Conservation (phyloP, 2,888 invertebrate genomes). For the Melipona bicolor region DNA sequence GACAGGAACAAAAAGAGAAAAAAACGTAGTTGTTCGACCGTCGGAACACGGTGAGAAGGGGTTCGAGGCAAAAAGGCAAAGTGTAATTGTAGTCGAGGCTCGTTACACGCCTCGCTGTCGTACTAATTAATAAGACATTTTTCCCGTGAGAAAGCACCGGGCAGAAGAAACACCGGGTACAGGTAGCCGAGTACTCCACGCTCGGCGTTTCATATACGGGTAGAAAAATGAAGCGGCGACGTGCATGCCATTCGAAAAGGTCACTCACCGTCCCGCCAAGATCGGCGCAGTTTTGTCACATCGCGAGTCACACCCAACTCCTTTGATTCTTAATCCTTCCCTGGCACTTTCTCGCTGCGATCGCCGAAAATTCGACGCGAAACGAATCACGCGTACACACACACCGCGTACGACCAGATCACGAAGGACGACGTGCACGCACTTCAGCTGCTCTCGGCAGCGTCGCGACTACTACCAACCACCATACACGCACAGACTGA, state of each 20-base stretch:
- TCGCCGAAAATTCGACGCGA: background rate
- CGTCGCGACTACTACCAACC: slow-evolving; percentile 66
- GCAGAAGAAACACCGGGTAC: background rate
- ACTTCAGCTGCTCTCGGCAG: slow-evolving; percentile 65
- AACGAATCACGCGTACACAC: slow-evolving; percentile 10
- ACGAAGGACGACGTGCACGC: slow-evolving; percentile 47
- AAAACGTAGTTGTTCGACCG: background rate
- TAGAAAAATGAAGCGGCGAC: slow-evolving; percentile 39
- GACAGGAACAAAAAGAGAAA: background rate
- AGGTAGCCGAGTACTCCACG: background rate
- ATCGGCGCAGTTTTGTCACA: slow-evolving; percentile 64
- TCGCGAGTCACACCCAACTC: slow-evolving; percentile 40
- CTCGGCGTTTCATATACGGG: background rate
- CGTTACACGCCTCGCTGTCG: slow-evolving; percentile 43
- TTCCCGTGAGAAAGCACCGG: slow-evolving; percentile 78
- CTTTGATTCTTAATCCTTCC: slow-evolving; percentile 31
- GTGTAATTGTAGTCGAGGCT: slow-evolving; percentile 29
- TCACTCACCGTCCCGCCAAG: slow-evolving; percentile 81
- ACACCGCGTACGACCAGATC: background rate
- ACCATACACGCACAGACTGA: slow-evolving; percentile 53
- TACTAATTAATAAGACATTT: slow-evolving; percentile 70
- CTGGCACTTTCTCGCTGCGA: slow-evolving; percentile 9
- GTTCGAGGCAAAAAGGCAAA: background rate
- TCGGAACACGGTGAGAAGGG: background rate
- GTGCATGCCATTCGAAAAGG: slow-evolving; percentile 68